Evolutionary conservation across 2,113 vertebrate species (phyloP).

Genomic region (Pseudorhombus dupliciocellatus): DNA sequence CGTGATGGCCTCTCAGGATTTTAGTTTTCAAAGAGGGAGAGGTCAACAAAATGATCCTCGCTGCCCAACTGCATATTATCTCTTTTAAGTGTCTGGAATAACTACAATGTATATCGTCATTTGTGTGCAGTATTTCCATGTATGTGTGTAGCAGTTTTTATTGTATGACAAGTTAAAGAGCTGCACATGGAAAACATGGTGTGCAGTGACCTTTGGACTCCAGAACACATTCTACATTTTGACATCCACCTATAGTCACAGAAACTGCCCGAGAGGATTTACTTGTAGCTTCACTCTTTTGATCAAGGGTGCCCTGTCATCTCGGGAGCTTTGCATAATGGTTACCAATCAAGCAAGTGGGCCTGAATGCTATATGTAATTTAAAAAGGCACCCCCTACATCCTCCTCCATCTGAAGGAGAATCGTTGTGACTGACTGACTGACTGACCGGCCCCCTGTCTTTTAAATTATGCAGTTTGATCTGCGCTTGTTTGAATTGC

Average conservation of each 20-base stretch:
- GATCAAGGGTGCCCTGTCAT: conserved; percentile 48
- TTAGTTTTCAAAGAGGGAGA: no score
- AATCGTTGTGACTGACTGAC: conserved; percentile 53
- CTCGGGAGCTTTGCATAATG: conserved; percentile 51
- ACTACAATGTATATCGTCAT: no score
- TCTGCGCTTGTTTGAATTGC: conserved; percentile 54
- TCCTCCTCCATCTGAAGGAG: conserved; percentile 54
- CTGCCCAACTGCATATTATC: no score
- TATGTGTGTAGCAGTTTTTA: no score
- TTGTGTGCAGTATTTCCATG: no score
- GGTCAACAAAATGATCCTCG: neutral
- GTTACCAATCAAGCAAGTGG: conserved; percentile 73
- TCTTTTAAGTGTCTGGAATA: no score
- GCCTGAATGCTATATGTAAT: conserved; percentile 61
- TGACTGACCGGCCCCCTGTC: conserved; percentile 49
- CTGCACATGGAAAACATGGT: no score
- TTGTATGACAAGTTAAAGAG: no score
- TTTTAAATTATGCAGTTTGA: conserved; percentile 69
- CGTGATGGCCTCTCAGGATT: neutral
- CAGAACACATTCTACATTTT: neutral
- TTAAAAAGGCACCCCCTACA: conserved; percentile 38
- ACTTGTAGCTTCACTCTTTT: conserved; percentile 48
- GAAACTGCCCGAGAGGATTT: conserved; percentile 18
- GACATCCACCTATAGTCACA: conserved; percentile 16
- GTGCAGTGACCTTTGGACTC: neutral